Evolutionary conservation across 2,113 vertebrate genomes (phyloP).

Genomic region (Cryptoleucopteryx plumbea): DNA sequence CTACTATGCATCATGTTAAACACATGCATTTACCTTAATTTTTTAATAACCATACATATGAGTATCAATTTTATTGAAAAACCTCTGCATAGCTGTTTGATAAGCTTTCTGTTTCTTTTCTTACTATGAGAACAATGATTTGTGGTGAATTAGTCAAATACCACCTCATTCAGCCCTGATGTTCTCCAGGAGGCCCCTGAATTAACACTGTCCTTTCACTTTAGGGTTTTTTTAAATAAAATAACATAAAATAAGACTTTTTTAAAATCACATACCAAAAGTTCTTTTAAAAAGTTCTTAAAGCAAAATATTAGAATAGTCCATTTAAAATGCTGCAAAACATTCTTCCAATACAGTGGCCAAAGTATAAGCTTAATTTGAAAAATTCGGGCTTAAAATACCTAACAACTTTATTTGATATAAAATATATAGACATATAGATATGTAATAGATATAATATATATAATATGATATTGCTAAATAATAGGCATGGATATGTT

Average conservation of each 20-base stretch:
- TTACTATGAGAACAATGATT: background rate
- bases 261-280: background rate
- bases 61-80: background rate
- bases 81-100: background rate
- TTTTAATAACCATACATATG: background rate
- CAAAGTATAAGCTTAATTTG: background rate
- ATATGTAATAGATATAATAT: background rate
- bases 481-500: background rate
- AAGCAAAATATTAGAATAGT: background rate
- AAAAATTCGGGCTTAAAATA: background rate
- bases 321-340: background rate
- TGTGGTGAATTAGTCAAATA: background rate
- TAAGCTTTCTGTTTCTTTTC: background rate
- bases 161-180: background rate
- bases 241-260: background rate
- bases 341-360: background rate
- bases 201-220: background rate
- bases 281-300: background rate
- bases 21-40: background rate
- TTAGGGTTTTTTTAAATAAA: background rate
- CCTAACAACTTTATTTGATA: background rate
- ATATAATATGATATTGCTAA: background rate
- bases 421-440: background rate
- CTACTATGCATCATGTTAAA: background rate
- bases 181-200: background rate